Evolutionary conservation across 2,888 invertebrate species (phyloP).

Genomic region (Thyatira batis): DNA sequence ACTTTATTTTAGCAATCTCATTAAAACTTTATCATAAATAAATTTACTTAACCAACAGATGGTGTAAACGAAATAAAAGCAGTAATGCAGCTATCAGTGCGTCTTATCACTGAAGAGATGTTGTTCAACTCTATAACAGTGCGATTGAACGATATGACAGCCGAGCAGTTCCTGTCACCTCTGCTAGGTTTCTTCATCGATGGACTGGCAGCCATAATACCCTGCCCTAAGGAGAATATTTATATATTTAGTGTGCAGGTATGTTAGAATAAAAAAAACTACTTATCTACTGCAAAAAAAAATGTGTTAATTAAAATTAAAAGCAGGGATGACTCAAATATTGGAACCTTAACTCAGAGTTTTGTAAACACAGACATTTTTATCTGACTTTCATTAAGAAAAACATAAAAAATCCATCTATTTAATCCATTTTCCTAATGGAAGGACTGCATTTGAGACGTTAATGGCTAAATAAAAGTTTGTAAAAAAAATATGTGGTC

Average conservation of each 20-base stretch:
- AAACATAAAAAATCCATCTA: no score
- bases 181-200: constrained; percentile 93
- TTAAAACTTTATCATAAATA: not conserved
- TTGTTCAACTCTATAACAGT: constrained; percentile 96
- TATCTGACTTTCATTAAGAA: no score
- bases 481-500: no score
- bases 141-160: constrained; percentile 95
- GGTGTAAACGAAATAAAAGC: constrained; percentile 97
- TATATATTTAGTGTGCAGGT: constrained; percentile 95
- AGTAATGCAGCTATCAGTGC: constrained; percentile 94
- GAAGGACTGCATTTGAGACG: no score
- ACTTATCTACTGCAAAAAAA: not conserved
- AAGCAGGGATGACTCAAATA: no score
- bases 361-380: no score
- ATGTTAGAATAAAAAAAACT: constrained; percentile 16
- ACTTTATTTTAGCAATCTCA: not conserved
- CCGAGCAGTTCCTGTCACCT: constrained; percentile 95
- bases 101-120: constrained; percentile 97
- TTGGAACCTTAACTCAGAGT: no score
- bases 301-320: constrained; percentile 9
- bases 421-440: no score
- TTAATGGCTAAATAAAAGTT: no score
- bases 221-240: constrained; percentile 95
- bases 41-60: constrained; percentile 82
- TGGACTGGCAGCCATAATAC: constrained; percentile 94